These are phyloP conservation scores for Asteroscopus sphinx DNA, from an alignment of 2,888 invertebrate species.

Conservation along the genomic window DNA sequence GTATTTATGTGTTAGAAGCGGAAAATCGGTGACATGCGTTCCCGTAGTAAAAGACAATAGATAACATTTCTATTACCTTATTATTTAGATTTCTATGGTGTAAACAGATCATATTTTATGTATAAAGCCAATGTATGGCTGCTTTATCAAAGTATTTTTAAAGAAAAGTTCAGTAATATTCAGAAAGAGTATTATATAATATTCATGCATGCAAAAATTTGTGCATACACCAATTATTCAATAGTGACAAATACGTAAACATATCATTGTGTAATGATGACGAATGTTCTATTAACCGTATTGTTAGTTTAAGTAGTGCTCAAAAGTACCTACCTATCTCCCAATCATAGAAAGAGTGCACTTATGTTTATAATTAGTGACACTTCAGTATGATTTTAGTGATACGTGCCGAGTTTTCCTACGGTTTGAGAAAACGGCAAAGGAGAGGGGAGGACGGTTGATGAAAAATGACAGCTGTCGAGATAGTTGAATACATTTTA, in stretches of 20 bases:
- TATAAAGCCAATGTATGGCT: no score
- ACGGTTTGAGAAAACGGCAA: conserved; percentile 15
- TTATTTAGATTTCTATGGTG: no score
- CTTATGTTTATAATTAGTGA: conserved; percentile 37
- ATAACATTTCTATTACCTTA: no score
- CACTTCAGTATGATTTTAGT: conserved; percentile 32
- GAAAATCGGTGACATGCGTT: no score
- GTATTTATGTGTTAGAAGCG: no score
- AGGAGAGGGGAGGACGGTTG: conserved; percentile 14
- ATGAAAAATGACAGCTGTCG: conserved; percentile 33
- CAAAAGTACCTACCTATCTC: conserved; percentile 23
- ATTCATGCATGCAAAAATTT: no score
- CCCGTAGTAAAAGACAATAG: no score
- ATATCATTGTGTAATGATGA: conserved; percentile 12
- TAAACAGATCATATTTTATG: no score
- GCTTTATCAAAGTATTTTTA: no score
- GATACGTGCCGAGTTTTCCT: conserved; percentile 32
- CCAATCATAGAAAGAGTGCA: conserved; percentile 25
- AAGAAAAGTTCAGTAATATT: no score
- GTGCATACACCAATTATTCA: not conserved
- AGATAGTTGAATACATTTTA: conserved; percentile 25
- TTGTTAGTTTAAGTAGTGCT: conserved; percentile 17
- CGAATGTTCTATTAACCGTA: conserved; percentile 5
- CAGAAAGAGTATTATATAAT: no score
- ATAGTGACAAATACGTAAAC: not conserved